Evolutionary conservation across 1,140 invertebrate genomes (phyloP).

Genomic region (Coenobita brevimanus): DNA sequence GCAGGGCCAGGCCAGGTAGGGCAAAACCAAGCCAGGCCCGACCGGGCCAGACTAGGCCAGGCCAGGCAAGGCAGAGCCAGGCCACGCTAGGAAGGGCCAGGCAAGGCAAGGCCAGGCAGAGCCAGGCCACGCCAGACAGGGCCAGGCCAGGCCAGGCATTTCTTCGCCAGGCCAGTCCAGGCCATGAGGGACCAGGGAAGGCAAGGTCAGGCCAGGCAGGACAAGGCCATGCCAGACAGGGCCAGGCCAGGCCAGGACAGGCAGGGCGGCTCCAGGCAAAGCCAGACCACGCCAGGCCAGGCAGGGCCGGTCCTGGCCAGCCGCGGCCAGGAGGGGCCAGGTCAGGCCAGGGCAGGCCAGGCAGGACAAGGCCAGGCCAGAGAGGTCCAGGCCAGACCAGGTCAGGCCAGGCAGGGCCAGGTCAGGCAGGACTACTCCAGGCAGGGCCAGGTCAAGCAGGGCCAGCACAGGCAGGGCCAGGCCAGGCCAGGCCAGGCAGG

Average conservation of each 20-base stretch:
- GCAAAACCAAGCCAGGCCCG: slow-evolving; percentile 38
- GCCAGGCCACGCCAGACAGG: too few relatives aligned
- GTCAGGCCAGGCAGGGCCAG: slow-evolving; percentile 14
- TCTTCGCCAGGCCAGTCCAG: too few relatives aligned
- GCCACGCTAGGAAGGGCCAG: too few relatives aligned
- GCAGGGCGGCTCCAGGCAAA: not conserved
- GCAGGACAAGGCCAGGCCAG: not conserved
- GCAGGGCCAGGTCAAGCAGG: too few relatives aligned
- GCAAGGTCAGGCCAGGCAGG: not conserved
- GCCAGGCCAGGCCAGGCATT: too few relatives aligned
- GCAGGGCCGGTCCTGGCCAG: too few relatives aligned
- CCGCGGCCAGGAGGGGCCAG: too few relatives aligned
- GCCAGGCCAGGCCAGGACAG: not conserved
- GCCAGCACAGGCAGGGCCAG: slow-evolving; percentile 19
- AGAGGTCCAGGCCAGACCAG: not conserved
- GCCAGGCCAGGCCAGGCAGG: slow-evolving; percentile 17
- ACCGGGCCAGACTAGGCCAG: slow-evolving; percentile 43
- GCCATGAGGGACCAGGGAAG: not conserved
- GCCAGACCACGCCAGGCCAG: not conserved
- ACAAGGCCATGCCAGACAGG: not conserved
- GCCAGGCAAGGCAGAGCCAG: too few relatives aligned
- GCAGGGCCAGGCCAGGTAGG: too few relatives aligned
- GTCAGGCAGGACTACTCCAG: too few relatives aligned
- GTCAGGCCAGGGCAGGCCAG: not conserved
- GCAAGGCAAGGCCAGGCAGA: too few relatives aligned